Evolutionary conservation across 2,888 invertebrate genomes (phyloP).

Genomic region (Lordiphosa andalusiaca): DNA sequence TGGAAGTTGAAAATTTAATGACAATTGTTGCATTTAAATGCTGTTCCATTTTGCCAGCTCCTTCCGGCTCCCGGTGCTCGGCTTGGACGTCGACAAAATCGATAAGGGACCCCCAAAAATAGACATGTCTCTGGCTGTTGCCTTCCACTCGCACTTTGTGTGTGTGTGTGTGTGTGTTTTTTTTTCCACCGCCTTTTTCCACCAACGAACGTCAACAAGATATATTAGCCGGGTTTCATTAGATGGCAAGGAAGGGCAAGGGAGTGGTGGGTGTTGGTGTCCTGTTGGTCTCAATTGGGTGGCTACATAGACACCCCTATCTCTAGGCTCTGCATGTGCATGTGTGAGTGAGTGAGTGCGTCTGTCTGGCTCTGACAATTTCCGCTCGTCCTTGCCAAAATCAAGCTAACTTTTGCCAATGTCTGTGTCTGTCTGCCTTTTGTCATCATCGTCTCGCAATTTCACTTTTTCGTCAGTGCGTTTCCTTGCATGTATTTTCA

Average conservation of each 20-base stretch:
- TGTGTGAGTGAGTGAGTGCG: slow-evolving; percentile 23
- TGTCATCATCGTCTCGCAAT: slow-evolving; percentile 59
- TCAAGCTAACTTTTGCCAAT: slow-evolving; percentile 26
- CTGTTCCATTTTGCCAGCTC: slow-evolving; percentile 53
- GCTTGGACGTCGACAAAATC: slow-evolving; percentile 51
- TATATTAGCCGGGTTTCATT: slow-evolving; percentile 71
- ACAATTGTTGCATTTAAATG: slow-evolving; percentile 75
- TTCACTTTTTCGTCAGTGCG: slow-evolving; percentile 61
- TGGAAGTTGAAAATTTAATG: slow-evolving; percentile 54
- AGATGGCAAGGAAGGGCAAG: slow-evolving; percentile 33
- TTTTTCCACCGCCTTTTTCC: slow-evolving; percentile 25
- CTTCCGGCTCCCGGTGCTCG: slow-evolving; percentile 11
- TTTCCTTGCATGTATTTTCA: slow-evolving; percentile 38
- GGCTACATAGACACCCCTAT: slow-evolving; percentile 2
- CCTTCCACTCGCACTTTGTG: slow-evolving; percentile 15
- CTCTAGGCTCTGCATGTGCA: slow-evolving; percentile 13
- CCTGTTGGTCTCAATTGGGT: slow-evolving; percentile 24
- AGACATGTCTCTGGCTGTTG: slow-evolving; percentile 61
- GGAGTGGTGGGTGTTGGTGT: slow-evolving; percentile 21
- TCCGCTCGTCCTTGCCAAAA: slow-evolving; percentile 36
- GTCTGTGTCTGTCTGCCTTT: slow-evolving; percentile 49
- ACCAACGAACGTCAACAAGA: slow-evolving; percentile 55
- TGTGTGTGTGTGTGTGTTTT: too few relatives aligned
- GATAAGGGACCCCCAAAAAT: slow-evolving; percentile 52
- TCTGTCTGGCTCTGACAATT: slow-evolving; percentile 49